Base-by-base conservation (phyloP, 2,797 vertebrate species). In the Menidia menidia region DNA sequence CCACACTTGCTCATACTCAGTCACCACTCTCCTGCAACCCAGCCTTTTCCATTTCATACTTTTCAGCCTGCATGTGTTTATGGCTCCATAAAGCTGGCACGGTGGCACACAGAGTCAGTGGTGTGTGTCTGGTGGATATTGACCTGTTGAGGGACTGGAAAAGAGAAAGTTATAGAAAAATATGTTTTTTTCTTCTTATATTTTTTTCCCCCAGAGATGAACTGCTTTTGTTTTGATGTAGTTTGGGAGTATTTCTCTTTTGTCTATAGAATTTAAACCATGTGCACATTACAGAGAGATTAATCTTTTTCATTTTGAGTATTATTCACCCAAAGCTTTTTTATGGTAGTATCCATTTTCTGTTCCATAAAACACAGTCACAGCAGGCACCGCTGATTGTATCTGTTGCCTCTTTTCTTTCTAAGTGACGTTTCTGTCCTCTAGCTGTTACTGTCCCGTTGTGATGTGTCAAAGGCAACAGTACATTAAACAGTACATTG, bases 31-130 rank as follows among this genome's bases (percentile, higher is more conserved):
- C 81, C 69, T 65, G 73, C 65, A 60, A 12, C 72, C 25, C 70
- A 84, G 54, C 41, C 35, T 66, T 83, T 77, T 76, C 68, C 51
- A 82, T 92, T 86, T 87, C 80, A 89, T 80, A 73, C 78, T 77
- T 48, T 66, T 77, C 71, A 67, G 69, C 56, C 65, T 54, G 55
- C 30, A 33, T 67, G 47, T 59, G 71, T 91, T 87, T 86, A 88
- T 83, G 77, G 84, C 76, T 31, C 73, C 68, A 79, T 91, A 80
- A 86, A 88, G 69, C 76, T 78, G 64, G 79, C 78, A 35, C 84
- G 68, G 78, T 81, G 66, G 79, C 79, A 86, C 75, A 75, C 80
- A 69, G 55, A 62, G 75, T 54, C 76, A 69, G 64, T 41, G 76
- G 73, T 78, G 79, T 87, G 81, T 67, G 68, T 81, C 84, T 68